Evolutionary conservation across 2,797 vertebrate genomes (phyloP).

Genomic region (Eulemur mongoz): DNA sequence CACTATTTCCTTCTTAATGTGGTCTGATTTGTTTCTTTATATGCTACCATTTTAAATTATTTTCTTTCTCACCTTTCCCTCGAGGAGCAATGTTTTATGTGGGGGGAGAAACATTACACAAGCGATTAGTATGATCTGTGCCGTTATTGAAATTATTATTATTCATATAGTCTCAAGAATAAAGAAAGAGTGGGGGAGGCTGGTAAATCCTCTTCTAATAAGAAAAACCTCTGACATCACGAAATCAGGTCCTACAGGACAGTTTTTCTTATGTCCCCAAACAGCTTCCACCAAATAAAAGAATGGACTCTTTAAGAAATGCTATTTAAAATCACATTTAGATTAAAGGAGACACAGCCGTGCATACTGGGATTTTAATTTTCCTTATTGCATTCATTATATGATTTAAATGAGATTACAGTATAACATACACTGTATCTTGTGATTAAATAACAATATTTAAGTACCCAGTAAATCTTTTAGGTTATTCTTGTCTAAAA

Average conservation of each 20-base stretch:
- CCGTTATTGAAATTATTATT: not conserved
- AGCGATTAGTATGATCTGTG: not conserved
- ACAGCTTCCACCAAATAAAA: not conserved
- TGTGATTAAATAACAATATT: conserved; percentile 37
- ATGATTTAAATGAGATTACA: conserved; percentile 71
- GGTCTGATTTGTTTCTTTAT: not conserved
- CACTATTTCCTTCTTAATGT: not conserved
- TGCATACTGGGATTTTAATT: conserved; percentile 40
- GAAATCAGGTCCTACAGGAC: not conserved
- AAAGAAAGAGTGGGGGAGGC: not conserved
- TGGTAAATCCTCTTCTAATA: not conserved
- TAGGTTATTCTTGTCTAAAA: conserved; percentile 27
- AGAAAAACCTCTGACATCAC: not conserved
- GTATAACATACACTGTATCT: not conserved
- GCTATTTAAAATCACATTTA: not conserved
- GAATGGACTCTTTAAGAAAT: not conserved
- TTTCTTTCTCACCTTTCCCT: not conserved
- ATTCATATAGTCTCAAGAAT: not conserved
- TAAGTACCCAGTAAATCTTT: conserved; percentile 21
- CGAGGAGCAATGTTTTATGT: not conserved
- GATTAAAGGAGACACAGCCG: not conserved
- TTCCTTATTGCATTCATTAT: conserved; percentile 64
- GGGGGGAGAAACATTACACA: not conserved
- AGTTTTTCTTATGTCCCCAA: not conserved
- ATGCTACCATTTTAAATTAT: not conserved